Evolutionary conservation across 2,113 vertebrate genomes (phyloP), one percentile per base, ranked within the genome.

Genomic region (Oreochromis tanganicae): DNA sequence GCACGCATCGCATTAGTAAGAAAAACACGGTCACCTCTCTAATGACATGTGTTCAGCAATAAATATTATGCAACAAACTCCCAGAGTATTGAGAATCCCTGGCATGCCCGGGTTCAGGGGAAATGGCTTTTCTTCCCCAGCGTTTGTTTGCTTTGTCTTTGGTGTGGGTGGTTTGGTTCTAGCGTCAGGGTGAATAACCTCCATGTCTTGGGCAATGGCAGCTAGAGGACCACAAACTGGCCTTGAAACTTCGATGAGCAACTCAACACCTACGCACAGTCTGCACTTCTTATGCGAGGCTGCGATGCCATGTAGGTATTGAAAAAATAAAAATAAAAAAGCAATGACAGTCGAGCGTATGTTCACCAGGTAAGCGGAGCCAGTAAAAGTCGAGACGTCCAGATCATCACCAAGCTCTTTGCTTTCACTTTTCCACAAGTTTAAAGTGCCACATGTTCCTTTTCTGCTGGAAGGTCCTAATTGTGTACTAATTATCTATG

Each of bases 211-310:
- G 57, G 91, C 92, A 95, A 95, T 93, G 88, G 32, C 86, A 83
- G 71, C 59, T 89, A 93, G 83, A 66, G 52, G 80, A 71, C 87
- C 66, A 87, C 93, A 94, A 91, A 94, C 85, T 82, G 92, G 80
- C 93, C 94, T 95, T 95, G 94, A 90, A 91, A 94, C 89, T 84
- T 16, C 19, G 50, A 93, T 84, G 75, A 85, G 83, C 56, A 88
- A 83, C 38, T 79, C 59, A 36, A 90, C 86, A 86, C 90, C 88
- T 85, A 91, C 85, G 80, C 88, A 73, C 12, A 56, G 8, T 7
- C 12, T 24, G 11, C 24, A 68, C 50, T 4, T 56, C 59, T 27
- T 32, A 17, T 68, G 46, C 11, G 5, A 85, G 16, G 17, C 5
- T 52, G 16, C 71, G 0, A 48, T 27, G 43, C 24, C 71, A 50